These are phyloP conservation scores for Lepisosteus osseus DNA, from an alignment of 2,113 vertebrate genomes.

Conservation along the genomic window DNA sequence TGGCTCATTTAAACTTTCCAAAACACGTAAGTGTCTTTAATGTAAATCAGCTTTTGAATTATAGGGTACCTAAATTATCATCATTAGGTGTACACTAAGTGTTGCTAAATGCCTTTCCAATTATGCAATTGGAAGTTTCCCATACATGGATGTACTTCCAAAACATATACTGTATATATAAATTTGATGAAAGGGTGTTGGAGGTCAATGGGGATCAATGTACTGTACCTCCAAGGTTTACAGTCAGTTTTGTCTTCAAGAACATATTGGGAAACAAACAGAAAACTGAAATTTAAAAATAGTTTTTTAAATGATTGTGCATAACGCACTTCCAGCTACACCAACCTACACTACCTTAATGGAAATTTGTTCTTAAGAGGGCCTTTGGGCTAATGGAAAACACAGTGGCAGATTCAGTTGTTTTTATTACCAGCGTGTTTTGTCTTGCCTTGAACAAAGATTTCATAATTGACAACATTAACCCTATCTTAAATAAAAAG, in stretches of 20 bases:
- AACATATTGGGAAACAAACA: background rate
- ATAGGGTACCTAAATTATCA: too few relatives aligned
- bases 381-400: background rate
- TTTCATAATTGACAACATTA: background rate
- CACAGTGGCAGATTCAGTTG: background rate
- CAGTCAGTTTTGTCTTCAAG: background rate
- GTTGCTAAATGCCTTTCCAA: too few relatives aligned
- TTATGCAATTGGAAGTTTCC: too few relatives aligned
- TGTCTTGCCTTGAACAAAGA: background rate
- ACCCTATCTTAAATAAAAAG: background rate
- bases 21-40: too few relatives aligned
- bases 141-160: too few relatives aligned
- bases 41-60: too few relatives aligned
- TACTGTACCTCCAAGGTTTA: background rate
- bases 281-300: conserved; percentile 8
- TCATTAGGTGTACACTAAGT: too few relatives aligned
- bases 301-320: conserved; percentile 5
- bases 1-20: too few relatives aligned
- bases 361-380: background rate
- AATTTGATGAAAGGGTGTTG: too few relatives aligned
- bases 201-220: conserved; percentile 3
- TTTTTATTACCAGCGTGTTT: background rate
- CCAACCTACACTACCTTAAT: background rate
- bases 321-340: conserved; percentile 7
- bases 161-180: too few relatives aligned